Evolutionary conservation across 2,888 invertebrate species (phyloP).

Genomic region (Lypha dubia): DNA sequence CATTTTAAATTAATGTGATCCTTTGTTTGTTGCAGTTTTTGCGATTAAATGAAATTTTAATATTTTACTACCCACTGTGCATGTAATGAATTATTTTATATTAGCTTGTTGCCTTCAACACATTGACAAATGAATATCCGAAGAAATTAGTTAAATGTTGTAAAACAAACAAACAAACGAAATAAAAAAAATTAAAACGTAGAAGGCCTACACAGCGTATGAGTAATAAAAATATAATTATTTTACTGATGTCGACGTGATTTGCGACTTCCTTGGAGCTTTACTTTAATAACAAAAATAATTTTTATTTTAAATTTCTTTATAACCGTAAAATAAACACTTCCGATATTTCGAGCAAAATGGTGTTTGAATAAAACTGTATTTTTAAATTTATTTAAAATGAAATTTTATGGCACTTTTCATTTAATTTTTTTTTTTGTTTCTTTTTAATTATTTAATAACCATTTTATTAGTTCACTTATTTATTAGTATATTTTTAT

Average conservation of each 20-base stretch:
- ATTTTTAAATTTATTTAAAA: neutral
- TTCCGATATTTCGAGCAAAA: neutral
- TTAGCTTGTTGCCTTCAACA: slow-evolving; percentile 11
- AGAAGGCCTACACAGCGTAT: slow-evolving; percentile 30
- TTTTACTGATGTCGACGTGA: slow-evolving; percentile 51
- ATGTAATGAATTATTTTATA: neutral
- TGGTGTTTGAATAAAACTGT: neutral
- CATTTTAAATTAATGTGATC: neutral
- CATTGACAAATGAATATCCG: slow-evolving; percentile 4
- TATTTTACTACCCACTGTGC: slow-evolving; percentile 32
- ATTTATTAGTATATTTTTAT: neutral
- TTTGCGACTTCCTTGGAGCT: slow-evolving; percentile 33
- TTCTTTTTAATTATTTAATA: slow-evolving; percentile 3
- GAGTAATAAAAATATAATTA: slow-evolving; percentile 37
- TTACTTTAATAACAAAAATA: neutral
- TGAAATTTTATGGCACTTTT: neutral
- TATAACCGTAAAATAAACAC: neutral
- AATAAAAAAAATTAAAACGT: neutral
- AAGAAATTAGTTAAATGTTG: slow-evolving; percentile 14
- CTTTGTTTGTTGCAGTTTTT: neutral
- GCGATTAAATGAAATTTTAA: neutral
- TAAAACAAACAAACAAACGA: slow-evolving; percentile 6
- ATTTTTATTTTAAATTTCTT: too few species aligned
- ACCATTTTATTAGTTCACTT: neutral
- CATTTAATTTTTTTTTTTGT: neutral